Evolutionary conservation across 37 sponge, comb jelly and placozoan genomes (phyloP), one percentile per base, ranked within the genome.

Genomic region (Oscarella lobularis): DNA sequence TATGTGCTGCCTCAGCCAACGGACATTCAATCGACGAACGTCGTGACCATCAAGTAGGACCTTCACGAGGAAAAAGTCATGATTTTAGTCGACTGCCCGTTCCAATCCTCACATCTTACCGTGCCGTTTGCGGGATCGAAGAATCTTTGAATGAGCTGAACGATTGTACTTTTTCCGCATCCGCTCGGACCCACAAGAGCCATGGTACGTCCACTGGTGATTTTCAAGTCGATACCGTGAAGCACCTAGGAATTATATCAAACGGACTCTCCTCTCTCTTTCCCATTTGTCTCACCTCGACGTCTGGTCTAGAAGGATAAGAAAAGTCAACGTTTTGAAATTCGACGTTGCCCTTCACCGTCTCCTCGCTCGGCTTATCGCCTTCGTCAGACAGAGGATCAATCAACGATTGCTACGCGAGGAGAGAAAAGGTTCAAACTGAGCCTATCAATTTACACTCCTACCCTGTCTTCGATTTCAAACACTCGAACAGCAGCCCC

Each of bases 121-220:
- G 74, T 60, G 1, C 88, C 88, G 35, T 2, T 31, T 39, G 39
- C 72, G 1, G 68, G 39, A 74, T 92, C 84, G 75, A 88, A 92
- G 78, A 92, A 85, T 30, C 89, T 66, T 81, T 92, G 84, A 29
- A 92, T 35, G 32, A 92, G 74, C 39, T 79, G 79, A 35, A 92
- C 79, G 1, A 80, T 78, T 0, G 93, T 88, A 39, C 89, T 88
- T 78, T 92, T 92, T 37, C 93, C 93, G 81, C 86, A 80, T 35
- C 93, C 93, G 74, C 84, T 83, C 41, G 89, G 71, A 5, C 93
- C 93, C 36, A 92, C 93, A 55, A 90, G 77, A 48, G 91, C 91
- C 2, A 90, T 76, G 1, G 82, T 84, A 69, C 84, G 78, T 31
- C 93, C 93, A 20, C 14, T 14, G 5, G 41, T 38, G 5, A 85